Base-by-base conservation (phyloP, 2,888 invertebrate species). In the Stratiomys singularior region DNA sequence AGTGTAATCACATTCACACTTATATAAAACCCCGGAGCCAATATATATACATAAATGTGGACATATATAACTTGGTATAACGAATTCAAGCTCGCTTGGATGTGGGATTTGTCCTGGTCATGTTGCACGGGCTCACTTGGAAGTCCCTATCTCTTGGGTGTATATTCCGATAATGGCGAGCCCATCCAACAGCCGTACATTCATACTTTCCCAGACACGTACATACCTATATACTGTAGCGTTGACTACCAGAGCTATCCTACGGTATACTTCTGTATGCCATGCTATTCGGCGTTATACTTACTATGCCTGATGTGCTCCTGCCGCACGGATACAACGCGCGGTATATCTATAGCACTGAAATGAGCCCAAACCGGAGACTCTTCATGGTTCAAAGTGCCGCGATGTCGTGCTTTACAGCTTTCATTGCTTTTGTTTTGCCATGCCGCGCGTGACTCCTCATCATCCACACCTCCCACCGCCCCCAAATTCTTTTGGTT, bases 321-420 rank as follows among this genome's bases (percentile, higher is more conserved):
- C 37, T 37, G 3, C 5, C 9, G 37, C 37, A 37, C 9, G 18
- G 7, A 27, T 67, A 56, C 56, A 56, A 56, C 52, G 72, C 58
- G 28, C 30, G 27, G 5, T 72, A 15, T 46, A 23, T 11, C 30
- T 69, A 69, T 69, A 69, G 69, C 69, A 69, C 69, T 69, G 69
- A 23, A 46, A 69, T 46, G 46, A 63, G 63, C 63, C 27, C 25
- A 5, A 63, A 63, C 63, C 63, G 21, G 44, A 69, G 69, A 69
- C 69, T 67, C 67, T 69, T 23, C 81, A 80, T 82, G 81, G 82
- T 82, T 82, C 81, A 82, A 82, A 82, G 82, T 82, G 82, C 82
- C 81, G 81, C 82, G 82, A 82, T 82, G 81, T 82, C 82, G 82
- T 82, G 82, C 82, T 82, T 81, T 81, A 81, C 82, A 81, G 82